These are phyloP conservation scores for Lontra canadensis DNA, from an alignment of 2,113 vertebrate genomes.

Conservation along the genomic window DNA sequence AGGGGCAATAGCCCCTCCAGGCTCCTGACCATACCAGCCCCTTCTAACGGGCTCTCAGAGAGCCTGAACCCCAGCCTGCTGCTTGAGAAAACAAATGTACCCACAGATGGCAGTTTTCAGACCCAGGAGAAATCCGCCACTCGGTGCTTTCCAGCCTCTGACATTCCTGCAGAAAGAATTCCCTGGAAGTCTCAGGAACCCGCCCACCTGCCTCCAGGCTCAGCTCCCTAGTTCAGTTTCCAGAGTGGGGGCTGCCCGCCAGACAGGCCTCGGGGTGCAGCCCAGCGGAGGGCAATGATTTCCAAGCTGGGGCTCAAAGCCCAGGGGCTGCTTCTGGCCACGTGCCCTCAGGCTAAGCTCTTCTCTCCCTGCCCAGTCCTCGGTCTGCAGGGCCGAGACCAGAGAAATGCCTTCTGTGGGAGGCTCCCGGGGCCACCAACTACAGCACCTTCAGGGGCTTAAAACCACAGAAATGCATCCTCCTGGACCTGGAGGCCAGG, in stretches of 20 bases:
- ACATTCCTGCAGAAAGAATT: background rate
- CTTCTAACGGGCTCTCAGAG: background rate
- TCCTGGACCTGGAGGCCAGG: background rate
- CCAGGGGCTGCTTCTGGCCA: background rate
- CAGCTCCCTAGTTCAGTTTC: background rate
- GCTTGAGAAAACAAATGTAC: background rate
- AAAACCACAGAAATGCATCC: accelerated
- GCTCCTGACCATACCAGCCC: background rate
- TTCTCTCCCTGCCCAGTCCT: background rate
- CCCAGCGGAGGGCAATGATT: accelerated
- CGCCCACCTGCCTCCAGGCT: background rate
- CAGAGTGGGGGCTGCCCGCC: background rate
- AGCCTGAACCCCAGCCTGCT: background rate
- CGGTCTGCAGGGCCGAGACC: accelerated
- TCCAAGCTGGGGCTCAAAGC: no score
- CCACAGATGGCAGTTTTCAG: background rate
- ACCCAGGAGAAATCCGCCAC: background rate
- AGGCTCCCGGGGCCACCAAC: accelerated
- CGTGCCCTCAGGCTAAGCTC: background rate
- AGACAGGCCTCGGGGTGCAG: background rate
- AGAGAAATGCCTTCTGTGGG: accelerated
- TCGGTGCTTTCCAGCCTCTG: background rate
- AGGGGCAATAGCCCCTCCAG: background rate
- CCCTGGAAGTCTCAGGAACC: background rate
- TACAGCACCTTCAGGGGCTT: accelerated